phyloP scores from a whole-genome alignment of 2,797 vertebrate genomes.

The Accipiter minullus region DNA sequence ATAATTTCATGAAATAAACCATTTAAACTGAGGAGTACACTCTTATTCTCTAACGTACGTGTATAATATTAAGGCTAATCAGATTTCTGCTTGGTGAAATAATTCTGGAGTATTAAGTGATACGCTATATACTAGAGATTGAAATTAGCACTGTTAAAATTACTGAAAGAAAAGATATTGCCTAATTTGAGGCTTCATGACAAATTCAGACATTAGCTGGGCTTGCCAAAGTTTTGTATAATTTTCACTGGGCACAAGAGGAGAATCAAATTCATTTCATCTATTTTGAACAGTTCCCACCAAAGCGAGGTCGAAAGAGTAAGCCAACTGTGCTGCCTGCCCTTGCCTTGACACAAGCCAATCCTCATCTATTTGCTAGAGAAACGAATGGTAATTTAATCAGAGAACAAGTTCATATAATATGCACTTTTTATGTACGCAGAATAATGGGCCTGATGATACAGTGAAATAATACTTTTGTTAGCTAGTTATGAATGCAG shows the following conservation, averaged over 20 bases:
- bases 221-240: background rate
- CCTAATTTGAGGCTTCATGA: background rate
- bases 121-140: background rate
- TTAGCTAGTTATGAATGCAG: background rate
- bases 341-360: background rate
- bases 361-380: background rate
- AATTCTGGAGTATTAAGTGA: background rate
- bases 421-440: rapidly evolving
- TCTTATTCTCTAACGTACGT: background rate
- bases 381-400: background rate
- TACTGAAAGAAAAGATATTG: background rate
- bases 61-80: background rate
- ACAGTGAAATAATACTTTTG: background rate
- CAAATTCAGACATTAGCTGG: background rate
- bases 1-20: background rate
- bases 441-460: background rate
- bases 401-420: background rate
- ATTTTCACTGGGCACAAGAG: background rate
- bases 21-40: background rate
- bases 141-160: background rate
- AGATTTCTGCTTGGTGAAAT: background rate
- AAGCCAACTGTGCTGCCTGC: background rate
- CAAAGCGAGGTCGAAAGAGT: background rate
- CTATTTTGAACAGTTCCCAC: background rate
- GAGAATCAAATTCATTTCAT: background rate